Evolutionary conservation across 2,888 invertebrate genomes (phyloP).

Genomic region (Perizoma flavofasciatum): DNA sequence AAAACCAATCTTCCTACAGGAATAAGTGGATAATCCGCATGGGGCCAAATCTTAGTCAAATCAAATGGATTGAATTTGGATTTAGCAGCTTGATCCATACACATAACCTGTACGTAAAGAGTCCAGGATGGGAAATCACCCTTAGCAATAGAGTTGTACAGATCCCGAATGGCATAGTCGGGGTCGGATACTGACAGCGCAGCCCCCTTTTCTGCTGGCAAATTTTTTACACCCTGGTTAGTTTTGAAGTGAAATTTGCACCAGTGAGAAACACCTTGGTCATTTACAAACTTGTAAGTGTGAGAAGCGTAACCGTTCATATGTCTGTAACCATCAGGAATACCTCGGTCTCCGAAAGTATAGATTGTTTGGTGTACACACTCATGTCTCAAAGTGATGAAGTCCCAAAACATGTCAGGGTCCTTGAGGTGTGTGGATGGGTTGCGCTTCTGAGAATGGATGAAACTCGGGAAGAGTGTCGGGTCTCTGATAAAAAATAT

Average conservation of each 20-base stretch:
- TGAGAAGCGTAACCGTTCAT: slow-evolving; percentile 99
- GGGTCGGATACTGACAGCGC: slow-evolving; percentile 90
- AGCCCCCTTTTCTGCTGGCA: slow-evolving; percentile 87
- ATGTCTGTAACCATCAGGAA: slow-evolving; percentile 95
- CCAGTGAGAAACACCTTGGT: slow-evolving; percentile 88
- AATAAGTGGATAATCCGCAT: slow-evolving; percentile 93
- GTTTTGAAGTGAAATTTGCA: slow-evolving; percentile 98
- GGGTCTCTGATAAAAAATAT: slow-evolving; percentile 97
- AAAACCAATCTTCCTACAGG: slow-evolving; percentile 94
- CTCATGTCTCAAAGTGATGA: slow-evolving; percentile 94
- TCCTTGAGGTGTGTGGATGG: slow-evolving; percentile 96
- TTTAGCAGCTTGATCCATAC: slow-evolving; percentile 91
- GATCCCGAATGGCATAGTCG: slow-evolving; percentile 94
- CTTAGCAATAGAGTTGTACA: slow-evolving; percentile 93
- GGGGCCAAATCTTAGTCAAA: slow-evolving; percentile 96
- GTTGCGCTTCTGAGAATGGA: slow-evolving; percentile 98
- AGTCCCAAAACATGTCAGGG: slow-evolving; percentile 98
- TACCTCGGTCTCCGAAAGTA: slow-evolving; percentile 95
- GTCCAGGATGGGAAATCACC: slow-evolving; percentile 91
- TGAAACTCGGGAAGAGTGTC: slow-evolving; percentile 95
- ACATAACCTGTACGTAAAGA: slow-evolving; percentile 94
- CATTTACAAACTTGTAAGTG: slow-evolving; percentile 95
- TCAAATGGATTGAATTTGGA: slow-evolving; percentile 96
- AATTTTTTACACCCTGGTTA: slow-evolving; percentile 95
- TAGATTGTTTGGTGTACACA: slow-evolving; percentile 93